Evolutionary conservation across 1,140 invertebrate species (phyloP).

Genomic region (Diuraphis noxia): DNA sequence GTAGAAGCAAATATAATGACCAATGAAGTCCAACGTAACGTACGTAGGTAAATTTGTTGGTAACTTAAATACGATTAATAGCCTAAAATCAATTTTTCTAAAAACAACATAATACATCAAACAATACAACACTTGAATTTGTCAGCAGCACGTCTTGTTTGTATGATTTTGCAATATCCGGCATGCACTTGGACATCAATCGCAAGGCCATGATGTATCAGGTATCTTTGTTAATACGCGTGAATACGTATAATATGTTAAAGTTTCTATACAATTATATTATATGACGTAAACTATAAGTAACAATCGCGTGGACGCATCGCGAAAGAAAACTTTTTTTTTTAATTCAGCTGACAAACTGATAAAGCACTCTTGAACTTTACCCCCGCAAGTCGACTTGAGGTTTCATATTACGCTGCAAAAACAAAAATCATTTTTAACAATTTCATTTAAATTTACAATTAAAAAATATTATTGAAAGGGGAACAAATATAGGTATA

Average conservation of each 20-base stretch:
- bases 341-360: neutral
- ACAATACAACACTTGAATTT: constrained; percentile 43
- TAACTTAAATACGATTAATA: constrained; percentile 31
- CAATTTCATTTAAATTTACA: neutral
- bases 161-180: constrained; percentile 48
- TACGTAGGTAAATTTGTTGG: neutral
- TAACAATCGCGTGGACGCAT: neutral
- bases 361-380: neutral
- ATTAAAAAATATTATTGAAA: too few species aligned
- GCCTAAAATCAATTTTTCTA: constrained; percentile 8
- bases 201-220: neutral
- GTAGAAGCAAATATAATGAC: neutral
- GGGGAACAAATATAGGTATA: too few species aligned
- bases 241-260: neutral
- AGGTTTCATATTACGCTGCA: neutral
- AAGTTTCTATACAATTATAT: neutral
- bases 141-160: constrained; percentile 32
- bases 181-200: constrained; percentile 16
- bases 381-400: neutral
- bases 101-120: neutral
- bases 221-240: neutral
- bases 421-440: neutral
- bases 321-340: neutral
- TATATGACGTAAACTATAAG: neutral
- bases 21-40: neutral